These are phyloP conservation scores for Rousettus madagascariensis DNA, from an alignment of 2,797 vertebrate genomes.

Conservation along the genomic window DNA sequence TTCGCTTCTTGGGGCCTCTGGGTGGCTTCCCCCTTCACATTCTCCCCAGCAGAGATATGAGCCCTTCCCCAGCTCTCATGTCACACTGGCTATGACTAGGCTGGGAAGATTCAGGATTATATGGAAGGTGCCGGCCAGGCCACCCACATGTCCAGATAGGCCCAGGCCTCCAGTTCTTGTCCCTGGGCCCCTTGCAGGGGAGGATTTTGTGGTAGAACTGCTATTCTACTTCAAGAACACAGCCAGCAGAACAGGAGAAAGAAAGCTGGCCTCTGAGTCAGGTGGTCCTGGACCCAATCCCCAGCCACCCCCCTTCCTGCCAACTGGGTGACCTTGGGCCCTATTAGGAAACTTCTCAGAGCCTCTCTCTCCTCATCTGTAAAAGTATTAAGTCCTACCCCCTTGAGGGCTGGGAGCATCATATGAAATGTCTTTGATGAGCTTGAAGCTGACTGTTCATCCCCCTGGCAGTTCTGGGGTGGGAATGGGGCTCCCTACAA, in stretches of 20 bases:
- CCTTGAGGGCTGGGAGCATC: accelerated
- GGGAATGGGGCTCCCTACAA: background rate
- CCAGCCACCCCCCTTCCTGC: background rate
- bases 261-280: background rate
- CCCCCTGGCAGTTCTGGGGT: background rate
- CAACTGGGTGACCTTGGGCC: background rate
- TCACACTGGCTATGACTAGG: background rate
- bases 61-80: background rate
- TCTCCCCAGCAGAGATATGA: background rate
- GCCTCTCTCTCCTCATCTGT: background rate
- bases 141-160: background rate
- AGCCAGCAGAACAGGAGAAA: background rate
- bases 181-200: background rate
- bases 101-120: background rate
- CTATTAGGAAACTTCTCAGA: background rate
- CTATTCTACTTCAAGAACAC: background rate
- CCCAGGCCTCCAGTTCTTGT: background rate
- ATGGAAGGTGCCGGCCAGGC: background rate
- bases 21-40: background rate
- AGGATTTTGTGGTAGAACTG: background rate
- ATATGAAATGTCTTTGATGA: background rate
- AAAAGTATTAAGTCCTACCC: background rate
- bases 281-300: background rate
- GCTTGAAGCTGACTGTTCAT: accelerated
- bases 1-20: background rate